Evolutionary conservation across 2,888 invertebrate genomes (phyloP), one percentile per base, ranked within the genome.

Genomic region (Watsonalla cultraria): DNA sequence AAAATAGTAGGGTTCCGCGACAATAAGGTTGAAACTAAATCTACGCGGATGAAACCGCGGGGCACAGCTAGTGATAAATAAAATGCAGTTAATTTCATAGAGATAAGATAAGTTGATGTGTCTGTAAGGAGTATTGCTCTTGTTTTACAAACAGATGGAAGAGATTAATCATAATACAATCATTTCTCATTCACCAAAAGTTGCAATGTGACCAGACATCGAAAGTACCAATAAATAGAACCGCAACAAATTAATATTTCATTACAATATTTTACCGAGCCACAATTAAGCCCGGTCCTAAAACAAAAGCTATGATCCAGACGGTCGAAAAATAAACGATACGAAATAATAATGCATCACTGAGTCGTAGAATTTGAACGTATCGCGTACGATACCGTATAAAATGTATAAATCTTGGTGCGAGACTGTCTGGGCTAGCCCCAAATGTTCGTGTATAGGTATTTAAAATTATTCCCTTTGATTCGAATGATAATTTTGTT

Each of bases 401-500:
- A 49, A 49, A 39, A 61, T 65, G 79, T 83, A 86, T 90, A 89
- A 89, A 88, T 90, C 90, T 89, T 87, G 76, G 80, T 78, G 78
- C 75, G 82, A 68, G 82, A 71, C 77, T 73, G 89, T 87, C 88
- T 87, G 87, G 85, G 60, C 73, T 63, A 68, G 62, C 76, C 76
- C 78, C 76, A 77, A 76, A 48, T 80, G 80, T 76, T 78, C 82
- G 80, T 85, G 82, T 85, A 82, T 85, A 86, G 80, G 82, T 84
- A 86, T 90, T 89, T 87, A 84, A 90, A 89, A 90, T 76, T 90
- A 90, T 91, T 90, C 90, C 82, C 90, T 91, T 91, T 91, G 90
- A 91, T 90, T 83, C 84, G 77, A 78, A 89, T 84, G 89, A 89
- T 91, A 90, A 90, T 90, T 89, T 86, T 77, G 82, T 83, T 84